Evolutionary conservation across 2,888 invertebrate species (phyloP).

Genomic region (Acrocyrtus sp.): DNA sequence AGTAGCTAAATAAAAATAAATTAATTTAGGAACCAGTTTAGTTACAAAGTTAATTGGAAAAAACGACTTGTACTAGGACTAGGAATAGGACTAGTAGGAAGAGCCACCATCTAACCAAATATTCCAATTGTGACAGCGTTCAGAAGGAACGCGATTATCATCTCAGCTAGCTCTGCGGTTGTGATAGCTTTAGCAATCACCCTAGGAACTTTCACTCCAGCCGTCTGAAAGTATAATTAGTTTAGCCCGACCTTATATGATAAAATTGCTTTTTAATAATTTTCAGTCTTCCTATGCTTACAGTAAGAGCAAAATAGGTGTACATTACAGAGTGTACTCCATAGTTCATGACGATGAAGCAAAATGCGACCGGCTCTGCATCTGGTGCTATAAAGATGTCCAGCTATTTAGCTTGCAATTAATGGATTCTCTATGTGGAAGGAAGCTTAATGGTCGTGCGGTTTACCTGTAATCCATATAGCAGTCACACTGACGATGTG

Average conservation of each 20-base stretch:
- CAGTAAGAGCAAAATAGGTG: conserved; percentile 30
- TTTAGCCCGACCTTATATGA: too few species aligned
- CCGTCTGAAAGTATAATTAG: too few species aligned
- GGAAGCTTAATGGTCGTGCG: too few species aligned
- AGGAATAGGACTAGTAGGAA: too few species aligned
- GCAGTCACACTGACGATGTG: conserved; percentile 23
- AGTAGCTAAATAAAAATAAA: background rate
- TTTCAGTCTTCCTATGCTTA: too few species aligned
- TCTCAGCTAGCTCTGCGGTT: conserved; percentile 26
- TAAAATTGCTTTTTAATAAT: too few species aligned
- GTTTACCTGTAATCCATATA: conserved; percentile 32
- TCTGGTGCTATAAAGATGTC: conserved; percentile 14
- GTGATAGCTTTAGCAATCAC: conserved; percentile 21
- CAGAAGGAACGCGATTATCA: conserved; percentile 20
- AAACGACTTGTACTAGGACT: too few species aligned
- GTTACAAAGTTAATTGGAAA: too few species aligned
- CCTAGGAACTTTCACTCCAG: conserved; percentile 31
- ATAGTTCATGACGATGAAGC: conserved; percentile 16
- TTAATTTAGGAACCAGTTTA: background rate
- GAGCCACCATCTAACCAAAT: background rate
- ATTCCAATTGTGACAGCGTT: conserved; percentile 17
- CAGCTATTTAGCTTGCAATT: too few species aligned
- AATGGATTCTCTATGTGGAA: too few species aligned
- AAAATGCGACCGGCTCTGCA: conserved; percentile 8
- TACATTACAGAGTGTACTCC: conserved; percentile 26